phyloP scores from a whole-genome alignment of 2,888 invertebrate species.

The Tanypteryx hageni region DNA sequence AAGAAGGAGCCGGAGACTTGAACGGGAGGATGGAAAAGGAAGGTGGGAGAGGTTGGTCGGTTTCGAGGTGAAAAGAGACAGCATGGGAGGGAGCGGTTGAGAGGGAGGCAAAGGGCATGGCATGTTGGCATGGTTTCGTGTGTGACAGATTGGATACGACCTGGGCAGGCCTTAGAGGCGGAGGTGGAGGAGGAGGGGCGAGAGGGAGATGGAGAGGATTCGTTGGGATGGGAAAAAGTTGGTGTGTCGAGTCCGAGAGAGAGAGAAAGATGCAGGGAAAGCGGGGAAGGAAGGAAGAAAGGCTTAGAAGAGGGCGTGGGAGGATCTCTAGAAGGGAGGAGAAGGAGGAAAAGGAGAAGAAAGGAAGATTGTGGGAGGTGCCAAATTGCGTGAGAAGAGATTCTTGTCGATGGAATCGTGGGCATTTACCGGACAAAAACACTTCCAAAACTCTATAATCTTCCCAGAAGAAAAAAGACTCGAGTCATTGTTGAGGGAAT shows the following conservation, averaged over 20 bases:
- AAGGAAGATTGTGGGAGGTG: constrained; percentile 59
- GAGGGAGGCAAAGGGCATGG: constrained; percentile 31
- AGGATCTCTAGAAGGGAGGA: neutral
- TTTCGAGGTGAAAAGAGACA: neutral
- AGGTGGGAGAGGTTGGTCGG: neutral
- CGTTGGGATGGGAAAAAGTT: neutral
- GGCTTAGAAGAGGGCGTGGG: constrained; percentile 2
- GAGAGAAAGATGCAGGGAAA: neutral
- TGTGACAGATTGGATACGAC: constrained; percentile 60
- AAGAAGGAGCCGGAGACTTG: constrained; percentile 52
- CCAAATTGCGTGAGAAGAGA: constrained; percentile 62
- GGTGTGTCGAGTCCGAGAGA: neutral
- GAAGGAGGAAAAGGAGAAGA: neutral
- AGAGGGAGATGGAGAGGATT: neutral
- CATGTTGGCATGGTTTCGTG: constrained; percentile 52
- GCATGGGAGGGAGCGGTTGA: neutral
- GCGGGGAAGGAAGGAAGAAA: neutral
- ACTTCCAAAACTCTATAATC: constrained; percentile 56
- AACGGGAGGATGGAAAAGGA: constrained; percentile 27
- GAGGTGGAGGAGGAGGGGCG: neutral
- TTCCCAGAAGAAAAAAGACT: constrained; percentile 39
- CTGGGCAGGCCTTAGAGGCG: neutral
- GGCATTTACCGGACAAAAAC: constrained; percentile 59
- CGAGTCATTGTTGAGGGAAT: constrained; percentile 60
- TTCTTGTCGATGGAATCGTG: constrained; percentile 59